Evolutionary conservation across 2,888 invertebrate genomes (phyloP), one percentile per base, ranked within the genome.

Genomic region (Drosophila parthenogenetica): DNA sequence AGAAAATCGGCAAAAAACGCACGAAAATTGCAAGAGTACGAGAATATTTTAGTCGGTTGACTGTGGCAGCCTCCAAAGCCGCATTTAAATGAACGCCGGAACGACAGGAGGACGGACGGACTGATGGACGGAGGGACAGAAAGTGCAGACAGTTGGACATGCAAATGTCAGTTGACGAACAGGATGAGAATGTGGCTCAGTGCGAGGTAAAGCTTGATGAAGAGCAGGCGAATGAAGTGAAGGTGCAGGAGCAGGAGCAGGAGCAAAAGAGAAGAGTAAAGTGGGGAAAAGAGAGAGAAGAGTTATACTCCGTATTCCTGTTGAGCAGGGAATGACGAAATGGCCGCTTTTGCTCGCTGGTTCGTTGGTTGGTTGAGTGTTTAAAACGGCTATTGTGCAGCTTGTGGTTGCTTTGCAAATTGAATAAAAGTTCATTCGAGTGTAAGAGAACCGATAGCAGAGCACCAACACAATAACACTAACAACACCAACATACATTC

Each of bases 401-500:
- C 81, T 89, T 87, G 87, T 77, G 89, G 90, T 87, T 89, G 87
- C 87, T 81, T 84, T 83, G 87, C 90, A 89, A 90, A 89, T 89
- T 89, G 89, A 87, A 90, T 90, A 83, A 83, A 90, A 87, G 85
- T 83, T 82, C 90, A 90, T 71, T 90, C 81, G 82, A 90, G 90
- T 89, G 90, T 89, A 83, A 90, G 82, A 67, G 81, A 87, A 79
- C 81, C 81, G 90, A 90, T 90, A 90, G 89, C 86, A 75, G 78
- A 60, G 48, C 57, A 63, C 46, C 69, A 70, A 29, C 59, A 60
- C 66, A 53, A 45, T 46, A 53, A 25, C 53, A 40, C 43, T 32
- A 58, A 63, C 67, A 62, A 32, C 57, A 54, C 19, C 51, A 25
- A 46, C 61, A 77, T 55, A 72, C 70, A 58, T 63, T 60, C 61